Evolutionary conservation across 2,888 invertebrate genomes (phyloP), one percentile per base, ranked within the genome.

Genomic region (Leptinotarsa juncta): DNA sequence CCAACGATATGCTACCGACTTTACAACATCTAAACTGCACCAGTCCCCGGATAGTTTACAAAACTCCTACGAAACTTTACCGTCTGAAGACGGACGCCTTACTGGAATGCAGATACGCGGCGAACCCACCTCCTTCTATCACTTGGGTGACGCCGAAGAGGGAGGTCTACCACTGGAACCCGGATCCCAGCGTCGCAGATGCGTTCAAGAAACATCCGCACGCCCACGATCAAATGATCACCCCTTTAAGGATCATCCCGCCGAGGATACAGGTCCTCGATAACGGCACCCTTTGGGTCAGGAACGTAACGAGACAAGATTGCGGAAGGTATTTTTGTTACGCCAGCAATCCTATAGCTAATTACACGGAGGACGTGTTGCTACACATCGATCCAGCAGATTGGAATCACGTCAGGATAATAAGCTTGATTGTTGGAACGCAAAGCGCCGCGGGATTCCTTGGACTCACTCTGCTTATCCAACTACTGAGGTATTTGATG

Each of bases 311-410:
- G 57, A 91, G 95, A 80, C 92, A 93, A 84, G 96, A 97, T 88
- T 94, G 94, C 82, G 97, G 97, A 70, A 89, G 92, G 48, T 98
- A 97, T 89, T 91, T 92, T 77, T 98, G 97, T 86, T 93, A 93
- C 85, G 97, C 95, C 60, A 92, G 94, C 83, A 97, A 97, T 89
- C 93, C 95, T 18, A 90, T 94, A 79, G 94, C 94, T 71, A 96
- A 96, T 86, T 89, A 91, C 49, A 94, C 96, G 2, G 91, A 92
- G 65, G 92, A 92, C 82, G 93, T 97, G 48, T 88, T 93, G 69
- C 89, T 97, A 72, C 94, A 94, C 85, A 94, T 97, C 85, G 96
- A 97, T 88, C 96, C 97, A 20, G 91, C 94, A 83, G 93, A 95
- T 74, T 94, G 96, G 89, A 92, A 93, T 84, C 92, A 94, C 81